A percentile compares a stretch with the other conserved stretches of the same genome.
Conservation (phyloP, 2,888 invertebrate species). For the Macrosoma leucophasiata region DNA sequence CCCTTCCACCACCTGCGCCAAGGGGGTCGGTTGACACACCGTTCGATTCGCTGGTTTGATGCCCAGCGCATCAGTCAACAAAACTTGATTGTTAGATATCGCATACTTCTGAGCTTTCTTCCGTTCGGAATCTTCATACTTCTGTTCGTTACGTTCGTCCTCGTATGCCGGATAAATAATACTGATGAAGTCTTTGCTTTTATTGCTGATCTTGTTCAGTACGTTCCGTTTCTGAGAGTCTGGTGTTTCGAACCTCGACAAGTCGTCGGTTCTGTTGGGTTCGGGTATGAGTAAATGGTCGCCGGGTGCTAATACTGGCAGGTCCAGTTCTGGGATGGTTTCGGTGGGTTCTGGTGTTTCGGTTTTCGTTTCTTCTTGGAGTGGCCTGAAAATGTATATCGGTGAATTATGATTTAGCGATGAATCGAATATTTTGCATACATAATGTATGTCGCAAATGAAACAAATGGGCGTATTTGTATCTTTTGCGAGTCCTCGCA, state of each 20-base stretch:
- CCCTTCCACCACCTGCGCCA: slow-evolving; percentile 59
- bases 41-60: slow-evolving; percentile 32
- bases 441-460: too few relatives aligned
- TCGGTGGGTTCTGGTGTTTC: slow-evolving; percentile 29
- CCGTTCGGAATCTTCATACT: slow-evolving; percentile 59
- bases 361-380: slow-evolving; percentile 20
- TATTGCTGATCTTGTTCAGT: slow-evolving; percentile 57
- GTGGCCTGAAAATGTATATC: slow-evolving; percentile 19
- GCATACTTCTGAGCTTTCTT: slow-evolving; percentile 69
- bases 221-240: slow-evolving; percentile 58
- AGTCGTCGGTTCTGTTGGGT: slow-evolving; percentile 29
- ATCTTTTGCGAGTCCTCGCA: too few relatives aligned
- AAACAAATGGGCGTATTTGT: too few relatives aligned
- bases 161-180: slow-evolving; percentile 64
- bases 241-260: slow-evolving; percentile 35
- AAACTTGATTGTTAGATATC: slow-evolving; percentile 53
- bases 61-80: slow-evolving; percentile 52
- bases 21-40: slow-evolving; percentile 47
- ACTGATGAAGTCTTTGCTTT: slow-evolving; percentile 65
- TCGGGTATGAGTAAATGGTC: slow-evolving; percentile 77
- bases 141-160: slow-evolving; percentile 57
- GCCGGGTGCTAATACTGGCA: slow-evolving; percentile 78
- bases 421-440: too few relatives aligned
- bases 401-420: too few relatives aligned
- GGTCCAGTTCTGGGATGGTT: slow-evolving; percentile 34